phyloP scores from a whole-genome alignment of 2,888 invertebrate species.

The Limulus polyphemus region DNA sequence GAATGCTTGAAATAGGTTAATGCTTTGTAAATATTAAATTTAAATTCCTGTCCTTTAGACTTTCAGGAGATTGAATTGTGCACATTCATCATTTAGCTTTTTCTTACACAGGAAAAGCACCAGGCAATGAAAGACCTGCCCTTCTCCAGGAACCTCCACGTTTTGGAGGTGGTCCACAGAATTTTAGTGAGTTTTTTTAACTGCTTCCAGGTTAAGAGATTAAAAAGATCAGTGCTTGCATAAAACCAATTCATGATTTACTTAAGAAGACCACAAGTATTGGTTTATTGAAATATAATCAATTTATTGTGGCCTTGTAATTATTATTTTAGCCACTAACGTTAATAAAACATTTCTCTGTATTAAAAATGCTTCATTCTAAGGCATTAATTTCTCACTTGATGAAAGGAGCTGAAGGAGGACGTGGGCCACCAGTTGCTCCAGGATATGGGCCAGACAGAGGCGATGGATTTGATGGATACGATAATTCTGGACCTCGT shows the following conservation, averaged over 20 bases:
- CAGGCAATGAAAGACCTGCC: slow-evolving; percentile 48
- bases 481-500: slow-evolving; percentile 13
- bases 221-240: not conserved
- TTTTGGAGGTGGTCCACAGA: slow-evolving; percentile 12
- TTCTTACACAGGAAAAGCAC: slow-evolving; percentile 10
- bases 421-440: slow-evolving; percentile 2
- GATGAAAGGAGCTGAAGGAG: slow-evolving; percentile 6
- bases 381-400: no score
- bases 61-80: no score
- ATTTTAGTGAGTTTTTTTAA: slow-evolving; percentile 9
- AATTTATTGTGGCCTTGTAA: no score
- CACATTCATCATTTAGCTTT: no score
- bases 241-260: not conserved
- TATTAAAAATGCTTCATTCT: no score
- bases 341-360: no score
- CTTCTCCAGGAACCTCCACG: slow-evolving; percentile 62
- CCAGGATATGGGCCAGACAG: slow-evolving; percentile 9
- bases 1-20: no score
- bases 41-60: no score
- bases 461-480: slow-evolving; percentile 26
- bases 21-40: no score
- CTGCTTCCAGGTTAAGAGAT: not conserved
- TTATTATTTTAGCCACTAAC: no score
- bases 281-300: no score
- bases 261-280: no score